phyloP scores from a whole-genome alignment of 1,140 invertebrate species.

The Drosophila suzukii region DNA sequence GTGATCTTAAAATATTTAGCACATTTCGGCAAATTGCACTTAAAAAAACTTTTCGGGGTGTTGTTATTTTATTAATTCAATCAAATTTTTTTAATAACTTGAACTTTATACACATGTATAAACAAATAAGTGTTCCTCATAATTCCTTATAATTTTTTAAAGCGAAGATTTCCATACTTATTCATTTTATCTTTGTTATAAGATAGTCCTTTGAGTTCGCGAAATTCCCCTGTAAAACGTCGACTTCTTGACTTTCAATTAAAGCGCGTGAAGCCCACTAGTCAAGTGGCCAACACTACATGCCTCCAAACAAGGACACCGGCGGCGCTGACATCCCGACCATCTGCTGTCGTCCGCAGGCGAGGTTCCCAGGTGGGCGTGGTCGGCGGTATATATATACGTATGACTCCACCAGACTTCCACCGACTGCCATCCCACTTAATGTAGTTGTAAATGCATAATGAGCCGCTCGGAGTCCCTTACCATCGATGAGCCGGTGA shows the following conservation, averaged over 20 bases:
- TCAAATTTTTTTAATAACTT: no score
- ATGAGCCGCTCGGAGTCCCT: conserved; percentile 29
- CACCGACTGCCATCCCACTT: conserved; percentile 20
- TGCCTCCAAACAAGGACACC: conserved; percentile 14
- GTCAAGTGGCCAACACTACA: conserved; percentile 26
- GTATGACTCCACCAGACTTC: neutral
- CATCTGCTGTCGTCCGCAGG: conserved; percentile 33
- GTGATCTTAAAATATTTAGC: no score
- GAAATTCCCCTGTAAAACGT: neutral
- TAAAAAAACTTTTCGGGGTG: no score
- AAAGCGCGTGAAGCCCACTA: neutral
- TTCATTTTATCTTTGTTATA: no score
- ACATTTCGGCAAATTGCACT: no score
- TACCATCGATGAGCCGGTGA: conserved; percentile 7
- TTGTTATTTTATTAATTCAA: no score
- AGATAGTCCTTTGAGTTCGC: neutral
- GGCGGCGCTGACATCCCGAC: conserved; percentile 5
- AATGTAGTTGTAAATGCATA: conserved; percentile 65
- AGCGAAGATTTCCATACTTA: no score
- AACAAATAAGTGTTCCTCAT: no score
- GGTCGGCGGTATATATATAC: neutral
- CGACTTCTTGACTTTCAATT: conserved; percentile 17
- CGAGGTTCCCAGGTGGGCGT: neutral
- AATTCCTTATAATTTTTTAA: no score
- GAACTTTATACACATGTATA: no score